Conservation (phyloP, 2,888 invertebrate genomes). For the Pterostichus madidus region DNA sequence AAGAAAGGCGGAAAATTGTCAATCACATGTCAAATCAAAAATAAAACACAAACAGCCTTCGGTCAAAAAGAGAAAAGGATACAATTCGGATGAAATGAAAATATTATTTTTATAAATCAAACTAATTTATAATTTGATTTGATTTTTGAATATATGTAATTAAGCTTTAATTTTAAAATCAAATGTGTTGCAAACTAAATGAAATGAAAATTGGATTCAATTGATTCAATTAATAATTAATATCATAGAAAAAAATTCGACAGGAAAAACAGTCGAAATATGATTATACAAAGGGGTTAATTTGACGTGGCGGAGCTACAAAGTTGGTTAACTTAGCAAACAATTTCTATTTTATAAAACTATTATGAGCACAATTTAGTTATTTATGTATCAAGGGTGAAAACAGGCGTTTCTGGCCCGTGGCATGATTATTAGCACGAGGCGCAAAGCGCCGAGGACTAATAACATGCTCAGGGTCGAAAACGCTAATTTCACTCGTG, state of each 20-base stretch:
- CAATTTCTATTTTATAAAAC: no score
- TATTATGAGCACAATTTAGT: no score
- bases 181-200: not conserved
- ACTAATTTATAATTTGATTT: constrained; percentile 1
- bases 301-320: no score
- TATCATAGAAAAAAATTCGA: not conserved
- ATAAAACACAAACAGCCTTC: not conserved
- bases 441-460: no score
- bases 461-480: no score
- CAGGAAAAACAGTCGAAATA: not conserved
- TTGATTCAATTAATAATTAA: constrained; percentile 8
- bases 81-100: not conserved
- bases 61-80: no score
- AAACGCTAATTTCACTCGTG: no score
- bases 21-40: constrained; percentile 32
- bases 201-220: constrained; percentile 4
- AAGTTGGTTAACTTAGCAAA: no score
- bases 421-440: no score
- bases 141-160: not conserved
- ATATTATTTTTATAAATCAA: not conserved
- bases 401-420: no score
- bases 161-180: not conserved
- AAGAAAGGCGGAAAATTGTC: constrained; percentile 40
- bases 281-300: no score
- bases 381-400: no score